A percentile compares a stretch with the other conserved stretches of the same genome.
phyloP scores from a whole-genome alignment of 2,888 invertebrate species.

The Chrysomela aeneicollis region DNA sequence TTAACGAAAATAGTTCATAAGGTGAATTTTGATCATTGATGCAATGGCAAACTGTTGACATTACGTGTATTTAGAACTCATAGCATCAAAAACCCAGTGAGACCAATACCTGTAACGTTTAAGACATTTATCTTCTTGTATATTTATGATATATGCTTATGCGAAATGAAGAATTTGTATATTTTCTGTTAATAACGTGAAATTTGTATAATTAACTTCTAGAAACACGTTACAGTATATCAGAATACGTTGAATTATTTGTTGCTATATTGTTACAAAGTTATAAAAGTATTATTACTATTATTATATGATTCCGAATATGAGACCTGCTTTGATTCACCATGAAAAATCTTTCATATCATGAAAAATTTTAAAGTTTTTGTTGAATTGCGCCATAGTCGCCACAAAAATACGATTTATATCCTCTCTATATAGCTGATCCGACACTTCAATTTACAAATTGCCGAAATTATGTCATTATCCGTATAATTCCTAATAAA shows the following conservation, averaged over 20 bases:
- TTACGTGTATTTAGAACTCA: constrained; percentile 33
- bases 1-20: neutral
- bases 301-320: constrained; percentile 24
- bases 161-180: constrained; percentile 47
- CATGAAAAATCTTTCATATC: constrained; percentile 46
- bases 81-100: constrained; percentile 51
- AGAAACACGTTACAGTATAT: constrained; percentile 45
- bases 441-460: constrained; percentile 47
- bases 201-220: constrained; percentile 45
- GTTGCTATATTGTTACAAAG: constrained; percentile 59
- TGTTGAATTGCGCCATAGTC: constrained; percentile 14
- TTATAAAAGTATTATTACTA: constrained; percentile 40
- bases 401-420: constrained; percentile 41
- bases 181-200: constrained; percentile 46
- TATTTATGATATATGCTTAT: constrained; percentile 48
- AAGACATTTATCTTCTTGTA: constrained; percentile 52
- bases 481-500: constrained; percentile 54
- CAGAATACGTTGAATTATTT: constrained; percentile 53
- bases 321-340: constrained; percentile 21
- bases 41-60: constrained; percentile 26
- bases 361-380: constrained; percentile 39
- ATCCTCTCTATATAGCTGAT: constrained; percentile 48
- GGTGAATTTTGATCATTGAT: neutral
- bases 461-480: constrained; percentile 53
- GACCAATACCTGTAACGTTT: constrained; percentile 56